Conservation (phyloP, 2,113 vertebrate genomes). For the Marcusenius ussheri region DNA sequence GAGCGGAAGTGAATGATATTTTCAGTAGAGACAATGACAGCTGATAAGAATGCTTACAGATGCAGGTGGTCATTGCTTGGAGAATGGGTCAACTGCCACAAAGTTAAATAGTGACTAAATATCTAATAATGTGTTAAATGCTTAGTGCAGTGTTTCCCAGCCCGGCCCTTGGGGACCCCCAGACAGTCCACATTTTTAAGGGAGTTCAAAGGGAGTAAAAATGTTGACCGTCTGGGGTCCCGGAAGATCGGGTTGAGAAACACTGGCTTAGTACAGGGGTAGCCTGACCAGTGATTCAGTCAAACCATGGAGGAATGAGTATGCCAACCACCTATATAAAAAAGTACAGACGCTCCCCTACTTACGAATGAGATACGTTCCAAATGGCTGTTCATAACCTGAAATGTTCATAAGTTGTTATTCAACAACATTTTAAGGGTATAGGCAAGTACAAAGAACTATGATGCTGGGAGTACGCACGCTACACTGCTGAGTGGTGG, state of each 20-base stretch:
- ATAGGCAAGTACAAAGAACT: too few relatives aligned
- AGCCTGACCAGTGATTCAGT: neutral
- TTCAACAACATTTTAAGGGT: too few relatives aligned
- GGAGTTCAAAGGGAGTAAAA: neutral
- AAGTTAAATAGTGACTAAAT: slow-evolving; percentile 1
- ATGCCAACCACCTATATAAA: neutral
- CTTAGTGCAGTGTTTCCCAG: neutral
- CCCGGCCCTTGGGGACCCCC: neutral
- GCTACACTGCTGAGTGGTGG: accelerated
- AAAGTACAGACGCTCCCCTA: too few relatives aligned
- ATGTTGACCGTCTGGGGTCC: neutral
- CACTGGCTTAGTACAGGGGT: neutral
- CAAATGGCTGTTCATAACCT: too few relatives aligned
- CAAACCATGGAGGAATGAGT: neutral
- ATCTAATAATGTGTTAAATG: neutral
- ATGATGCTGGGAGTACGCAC: too few relatives aligned
- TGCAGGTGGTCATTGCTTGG: neutral
- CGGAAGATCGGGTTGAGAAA: neutral
- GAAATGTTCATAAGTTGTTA: too few relatives aligned
- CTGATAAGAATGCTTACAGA: slow-evolving; percentile 5
- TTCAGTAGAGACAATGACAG: neutral
- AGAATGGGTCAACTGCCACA: neutral
- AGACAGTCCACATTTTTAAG: neutral
- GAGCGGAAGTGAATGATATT: neutral
- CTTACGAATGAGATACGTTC: too few relatives aligned